Conservation (phyloP, 2,797 vertebrate genomes). For the Lophotriccus pileatus region DNA sequence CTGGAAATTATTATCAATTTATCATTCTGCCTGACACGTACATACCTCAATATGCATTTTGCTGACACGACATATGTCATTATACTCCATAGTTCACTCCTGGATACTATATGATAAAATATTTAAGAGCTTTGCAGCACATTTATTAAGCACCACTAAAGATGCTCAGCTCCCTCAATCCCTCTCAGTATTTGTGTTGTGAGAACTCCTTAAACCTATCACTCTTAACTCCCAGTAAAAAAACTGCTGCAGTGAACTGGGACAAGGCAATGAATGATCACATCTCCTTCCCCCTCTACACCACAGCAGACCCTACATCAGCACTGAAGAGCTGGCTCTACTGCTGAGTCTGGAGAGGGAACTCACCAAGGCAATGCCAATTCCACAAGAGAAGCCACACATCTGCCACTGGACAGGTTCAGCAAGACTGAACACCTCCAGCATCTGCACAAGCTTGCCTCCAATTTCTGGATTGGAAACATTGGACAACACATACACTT, state of each 20-base stretch:
- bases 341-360: not conserved
- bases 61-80: not conserved
- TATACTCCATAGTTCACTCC: not conserved
- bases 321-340: not conserved
- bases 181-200: not conserved
- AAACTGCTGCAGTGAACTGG: not conserved
- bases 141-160: not conserved
- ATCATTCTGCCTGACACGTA: not conserved
- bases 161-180: not conserved
- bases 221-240: not conserved
- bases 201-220: not conserved
- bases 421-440: not conserved
- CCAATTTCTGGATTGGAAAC: not conserved
- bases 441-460: accelerated
- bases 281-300: not conserved
- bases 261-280: not conserved
- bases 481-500: accelerated
- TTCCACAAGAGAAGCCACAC: not conserved
- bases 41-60: not conserved
- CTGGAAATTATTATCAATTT: not conserved
- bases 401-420: not conserved
- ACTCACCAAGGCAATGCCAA: not conserved
- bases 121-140: not conserved
- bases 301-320: not conserved
- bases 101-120: not conserved